Base-by-base conservation (phyloP, 2,888 invertebrate species). In the Hylaea fasciaria region DNA sequence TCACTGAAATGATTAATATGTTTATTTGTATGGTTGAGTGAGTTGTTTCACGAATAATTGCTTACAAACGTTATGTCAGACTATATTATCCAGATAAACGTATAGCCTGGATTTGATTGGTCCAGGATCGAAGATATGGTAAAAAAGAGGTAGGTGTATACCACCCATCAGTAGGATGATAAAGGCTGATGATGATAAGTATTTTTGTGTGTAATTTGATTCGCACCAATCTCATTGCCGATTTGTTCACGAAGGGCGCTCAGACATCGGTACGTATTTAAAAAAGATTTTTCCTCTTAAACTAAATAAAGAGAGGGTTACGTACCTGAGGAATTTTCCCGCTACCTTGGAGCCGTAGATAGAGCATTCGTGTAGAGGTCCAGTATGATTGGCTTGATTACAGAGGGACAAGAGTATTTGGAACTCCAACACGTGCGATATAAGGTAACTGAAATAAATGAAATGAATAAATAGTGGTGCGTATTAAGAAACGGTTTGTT, bases 351-450 rank as follows among this genome's bases (percentile, higher is more conserved):
- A 94, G 10, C 93, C 87, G 72, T 95, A 95, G 77, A 96, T 94
- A 69, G 96, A 95, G 78, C 96, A 96, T 69, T 94, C 91, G 71
- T 96, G 94, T 5, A 96, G 85, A 51, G 95, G 94, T 70, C 94
- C 94, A 0, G 87, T 85, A 72, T 96, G 93, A 40, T 94, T 95
- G 5, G 95, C 95, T 64, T 86, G 93, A 59, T 90, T 93, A 75
- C 97, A 97, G 41, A 97, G 83, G 0, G 95, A 93, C 71, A 94
- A 89, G 69, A 96, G 94, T 69, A 97, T 95, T 89, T 96, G 96
- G 81, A 96, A 97, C 83, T 97, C 96, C 32, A 97, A 82, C 13
- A 97, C 93, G 73, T 94, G 94, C 11, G 95, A 95, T 60, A 96
- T 93, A 71, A 94, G 87, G 71, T 94, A 94, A 62, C 94, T 94